Conservation (phyloP, 1,140 invertebrate species). For the Drosophila grimshawi region DNA sequence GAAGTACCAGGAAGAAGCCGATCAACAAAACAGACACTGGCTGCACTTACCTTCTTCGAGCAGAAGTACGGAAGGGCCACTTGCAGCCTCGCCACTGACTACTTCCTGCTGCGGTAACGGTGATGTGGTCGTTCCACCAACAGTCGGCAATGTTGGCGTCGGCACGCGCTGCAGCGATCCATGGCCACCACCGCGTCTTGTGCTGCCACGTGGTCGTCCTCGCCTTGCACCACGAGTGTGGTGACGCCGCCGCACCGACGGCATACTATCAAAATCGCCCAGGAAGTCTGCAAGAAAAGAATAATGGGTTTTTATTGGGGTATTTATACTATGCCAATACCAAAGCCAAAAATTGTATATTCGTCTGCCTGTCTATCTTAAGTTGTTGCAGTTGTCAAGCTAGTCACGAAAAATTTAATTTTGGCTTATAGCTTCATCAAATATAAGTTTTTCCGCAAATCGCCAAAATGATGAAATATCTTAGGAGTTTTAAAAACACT, state of each 20-base stretch:
- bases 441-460: no score
- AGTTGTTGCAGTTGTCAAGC: no score
- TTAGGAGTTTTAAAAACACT: no score
- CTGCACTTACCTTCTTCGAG: conserved; percentile 67
- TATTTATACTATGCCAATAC: background rate
- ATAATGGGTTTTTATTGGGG: conserved; percentile 66
- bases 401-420: no score
- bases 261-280: conserved; percentile 65
- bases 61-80: conserved; percentile 26
- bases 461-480: no score
- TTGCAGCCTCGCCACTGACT: conserved; percentile 51
- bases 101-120: conserved; percentile 67
- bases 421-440: no score
- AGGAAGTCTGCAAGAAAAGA: conserved; percentile 76
- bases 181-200: conserved; percentile 83
- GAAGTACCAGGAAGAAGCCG: conserved; percentile 23
- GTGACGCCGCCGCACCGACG: conserved; percentile 85
- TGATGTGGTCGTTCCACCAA: conserved; percentile 34
- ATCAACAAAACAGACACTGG: conserved; percentile 14
- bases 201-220: conserved; percentile 89
- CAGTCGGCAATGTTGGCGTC: conserved; percentile 55
- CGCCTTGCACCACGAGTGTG: conserved; percentile 87
- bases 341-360: background rate
- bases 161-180: conserved; percentile 73
- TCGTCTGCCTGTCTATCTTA: no score